Percentiles rank a stretch among this genome's conserved stretches.
These are phyloP conservation scores for Campylomormyrus tamandua DNA, from an alignment of 2,113 vertebrate species.

Conservation along the genomic window DNA sequence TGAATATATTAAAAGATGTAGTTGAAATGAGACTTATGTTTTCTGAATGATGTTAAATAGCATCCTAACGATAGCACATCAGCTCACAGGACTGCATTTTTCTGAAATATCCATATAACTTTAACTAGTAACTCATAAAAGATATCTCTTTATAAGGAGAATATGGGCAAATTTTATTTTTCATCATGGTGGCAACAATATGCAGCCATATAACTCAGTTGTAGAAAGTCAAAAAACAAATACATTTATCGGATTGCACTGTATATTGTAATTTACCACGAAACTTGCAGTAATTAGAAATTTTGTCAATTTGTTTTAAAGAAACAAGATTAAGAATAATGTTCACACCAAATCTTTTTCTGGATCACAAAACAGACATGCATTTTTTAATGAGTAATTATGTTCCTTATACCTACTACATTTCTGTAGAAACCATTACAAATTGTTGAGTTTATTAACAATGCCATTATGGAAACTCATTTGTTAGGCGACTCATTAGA, in stretches of 20 bases:
- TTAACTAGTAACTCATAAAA: not conserved
- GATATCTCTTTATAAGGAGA: not conserved
- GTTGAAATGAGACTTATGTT: not conserved
- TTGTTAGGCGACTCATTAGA: constrained; percentile 71
- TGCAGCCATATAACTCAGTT: not conserved
- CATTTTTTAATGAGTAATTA: not conserved
- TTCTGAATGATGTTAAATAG: not conserved
- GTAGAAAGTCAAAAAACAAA: not conserved
- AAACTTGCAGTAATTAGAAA: not conserved
- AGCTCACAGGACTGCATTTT: not conserved
- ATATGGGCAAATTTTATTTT: not conserved
- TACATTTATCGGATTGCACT: not conserved
- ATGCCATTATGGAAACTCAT: constrained; percentile 50
- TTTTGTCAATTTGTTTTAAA: not conserved
- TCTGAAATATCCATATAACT: not conserved
- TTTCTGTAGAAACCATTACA: not conserved
- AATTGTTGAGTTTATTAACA: not conserved
- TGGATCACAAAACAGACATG: not conserved
- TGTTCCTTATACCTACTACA: not conserved
- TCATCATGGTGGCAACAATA: not conserved
- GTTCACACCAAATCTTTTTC: not conserved
- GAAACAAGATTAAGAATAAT: not conserved
- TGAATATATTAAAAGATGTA: not conserved
- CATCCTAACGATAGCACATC: not conserved
- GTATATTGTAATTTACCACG: not conserved